Evolutionary conservation across 2,797 vertebrate species (phyloP), one percentile per base, ranked within the genome.

Genomic region (Centropyge bicolor): DNA sequence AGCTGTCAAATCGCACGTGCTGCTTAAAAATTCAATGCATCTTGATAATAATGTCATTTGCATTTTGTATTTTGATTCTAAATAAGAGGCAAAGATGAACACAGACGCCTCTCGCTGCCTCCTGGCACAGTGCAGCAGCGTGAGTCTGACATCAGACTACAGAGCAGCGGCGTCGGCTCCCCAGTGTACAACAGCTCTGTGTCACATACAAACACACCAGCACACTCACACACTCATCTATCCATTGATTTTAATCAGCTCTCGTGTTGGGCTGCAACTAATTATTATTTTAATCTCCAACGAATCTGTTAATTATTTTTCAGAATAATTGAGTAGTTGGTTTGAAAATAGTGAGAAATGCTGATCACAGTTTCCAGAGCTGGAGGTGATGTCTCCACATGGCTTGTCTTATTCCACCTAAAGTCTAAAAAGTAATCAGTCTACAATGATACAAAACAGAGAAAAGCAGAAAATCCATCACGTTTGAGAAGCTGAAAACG

Each of bases 91-190:
- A 38, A 10, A 62, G n/a, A 56, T 22, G 55, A 70, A 85, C 36
- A 81, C 46, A 73, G 78, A 80, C 55, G 73, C 57, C 35, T 38
- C 68, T 16, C 52, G 12, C 46, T 38, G 19, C 63, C 59, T 76
- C 71, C 62, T 61, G 38, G 52, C 63, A 73, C 62, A 24, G 60
- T 61, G 74, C 61, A 57, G 59, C 78, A 78, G 80, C n/a, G 41
- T 79, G 81, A 77, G 20, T 8, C 66, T 45, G 76, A 78, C 52
- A 76, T 89, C 89, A 90, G 84, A 91, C 88, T 59, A 70, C 24
- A 63, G 16, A 86, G 83, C 76, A 52, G 87, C 86, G 14, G 66
- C 24, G 48, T 38, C 45, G 61, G 69, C 14, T 81, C 80, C 48
- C 56, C 57, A 31, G 43, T 41, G 70, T 60, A 81, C 74, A 54